phyloP scores from a whole-genome alignment of 2,888 invertebrate species.

The Cheilosia urbana region DNA sequence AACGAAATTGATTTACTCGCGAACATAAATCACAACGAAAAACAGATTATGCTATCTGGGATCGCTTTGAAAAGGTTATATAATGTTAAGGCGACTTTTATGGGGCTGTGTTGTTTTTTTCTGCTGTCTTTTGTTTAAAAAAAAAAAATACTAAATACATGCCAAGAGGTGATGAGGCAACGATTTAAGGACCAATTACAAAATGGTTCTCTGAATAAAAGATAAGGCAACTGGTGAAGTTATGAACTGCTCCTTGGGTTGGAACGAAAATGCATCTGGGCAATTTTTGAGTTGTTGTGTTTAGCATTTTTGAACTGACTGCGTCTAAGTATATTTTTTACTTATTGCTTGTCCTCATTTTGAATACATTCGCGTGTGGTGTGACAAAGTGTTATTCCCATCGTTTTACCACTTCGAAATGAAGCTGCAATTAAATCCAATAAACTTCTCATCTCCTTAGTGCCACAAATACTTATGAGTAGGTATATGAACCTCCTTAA shows the following conservation, averaged over 20 bases:
- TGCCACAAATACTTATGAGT: conserved; percentile 17
- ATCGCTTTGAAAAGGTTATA: conserved; percentile 61
- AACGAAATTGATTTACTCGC: conserved; percentile 72
- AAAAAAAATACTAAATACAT: neutral
- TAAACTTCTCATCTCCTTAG: neutral
- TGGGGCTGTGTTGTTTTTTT: conserved; percentile 17
- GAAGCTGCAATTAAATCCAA: neutral
- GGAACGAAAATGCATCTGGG: too few species aligned
- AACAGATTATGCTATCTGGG: conserved; percentile 69
- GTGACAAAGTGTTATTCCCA: neutral
- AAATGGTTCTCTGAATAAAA: too few species aligned
- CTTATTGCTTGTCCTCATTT: too few species aligned
- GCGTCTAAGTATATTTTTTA: too few species aligned
- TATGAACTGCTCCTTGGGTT: too few species aligned
- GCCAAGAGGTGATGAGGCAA: too few species aligned
- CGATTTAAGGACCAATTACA: too few species aligned
- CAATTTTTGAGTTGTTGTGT: too few species aligned
- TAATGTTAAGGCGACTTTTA: conserved; percentile 62
- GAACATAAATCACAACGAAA: conserved; percentile 71
- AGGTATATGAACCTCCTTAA: conserved; percentile 8
- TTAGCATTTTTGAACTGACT: too few species aligned
- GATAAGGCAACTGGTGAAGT: too few species aligned
- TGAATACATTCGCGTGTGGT: too few species aligned
- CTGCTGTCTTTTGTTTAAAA: neutral
- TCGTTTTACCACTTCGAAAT: neutral